Percentiles rank a stretch among this genome's conserved stretches.
Evolutionary conservation across 2,888 invertebrate genomes (phyloP).

Genomic region (Pristionchus entomophagus): DNA sequence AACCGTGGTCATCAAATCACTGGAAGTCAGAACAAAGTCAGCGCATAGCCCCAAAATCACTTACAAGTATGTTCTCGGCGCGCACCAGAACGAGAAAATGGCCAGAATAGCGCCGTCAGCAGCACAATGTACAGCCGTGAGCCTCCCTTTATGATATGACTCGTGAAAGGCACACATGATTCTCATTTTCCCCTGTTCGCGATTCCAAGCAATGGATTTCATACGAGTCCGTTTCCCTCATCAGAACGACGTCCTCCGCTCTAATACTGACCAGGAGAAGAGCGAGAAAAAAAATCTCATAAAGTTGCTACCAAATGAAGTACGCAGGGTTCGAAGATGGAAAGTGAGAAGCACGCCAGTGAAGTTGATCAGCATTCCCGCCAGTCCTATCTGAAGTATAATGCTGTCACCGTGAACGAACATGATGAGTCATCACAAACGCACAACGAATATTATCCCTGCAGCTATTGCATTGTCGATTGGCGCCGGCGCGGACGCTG

Average conservation of each 20-base stretch:
- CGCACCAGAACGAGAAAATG: slow-evolving; percentile 11
- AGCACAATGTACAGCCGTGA: not conserved
- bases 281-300: too few species aligned
- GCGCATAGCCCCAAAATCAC: not conserved
- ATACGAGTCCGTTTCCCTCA: too few species aligned
- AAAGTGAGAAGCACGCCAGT: slow-evolving; percentile 12
- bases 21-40: not conserved
- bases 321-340: not conserved
- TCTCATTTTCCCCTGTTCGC: too few species aligned
- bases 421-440: not conserved
- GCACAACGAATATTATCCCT: not conserved
- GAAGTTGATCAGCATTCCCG: slow-evolving; percentile 6
- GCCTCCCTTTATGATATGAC: too few species aligned
- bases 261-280: too few species aligned
- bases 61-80: slow-evolving; percentile 14
- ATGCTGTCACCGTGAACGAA: not conserved
- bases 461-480: not conserved
- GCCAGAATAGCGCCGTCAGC: not conserved
- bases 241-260: too few species aligned
- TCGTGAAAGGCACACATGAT: too few species aligned
- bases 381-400: not conserved
- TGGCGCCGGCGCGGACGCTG: not conserved
- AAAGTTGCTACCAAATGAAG: not conserved
- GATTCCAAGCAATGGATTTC: too few species aligned
- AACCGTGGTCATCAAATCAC: not conserved